Evolutionary conservation across 2,113 vertebrate genomes (phyloP), one percentile per base, ranked within the genome.

Genomic region (Colius striatus): DNA sequence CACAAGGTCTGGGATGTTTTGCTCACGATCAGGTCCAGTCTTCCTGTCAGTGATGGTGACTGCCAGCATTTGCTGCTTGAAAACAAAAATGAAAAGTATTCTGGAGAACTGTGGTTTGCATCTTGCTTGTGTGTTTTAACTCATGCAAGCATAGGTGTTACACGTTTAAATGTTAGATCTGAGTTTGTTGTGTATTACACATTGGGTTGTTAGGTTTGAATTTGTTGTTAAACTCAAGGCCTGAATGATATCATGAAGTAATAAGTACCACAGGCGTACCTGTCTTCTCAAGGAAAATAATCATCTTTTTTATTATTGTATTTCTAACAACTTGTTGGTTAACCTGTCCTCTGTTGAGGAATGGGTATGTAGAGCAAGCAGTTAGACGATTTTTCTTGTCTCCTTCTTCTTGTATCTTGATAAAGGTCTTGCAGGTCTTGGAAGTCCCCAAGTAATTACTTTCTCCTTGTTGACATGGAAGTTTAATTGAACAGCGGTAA

Each of bases 91-190:
- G 4, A 45, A 54, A 80, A 73, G 15, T 72, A 3, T 17, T 62
- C 9, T 47, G 54, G 51, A 62, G 72, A 32, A 66, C 11, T 16
- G 13, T 47, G 15, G 2, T 55, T 63, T 86, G 15, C 25, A 25
- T 62, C 9, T 79, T 47, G 10, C 8, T 16, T 29, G 3, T 0
- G 0, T 82, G 1, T 82, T 82, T 68, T 41, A 3, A 53, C 10
- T 57, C 47, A 22, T 23, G 20, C 19, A 50, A 22, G 6, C 23
- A 8, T 17, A 47, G 30, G 9, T 77, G 14, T 30, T 57, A 14
- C 0, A n/a, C 0, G 0, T 47, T 36, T 53, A 57, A 65, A 5
- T 57, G 6, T 41, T 82, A 22, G 6, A 25, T 19, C 14, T 19
- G 22, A 26, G 53, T 81, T 82, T 82, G 16, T 53, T 84, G 22